Evolutionary conservation across 2,113 vertebrate genomes (phyloP).

Genomic region (Fregata magnificens): DNA sequence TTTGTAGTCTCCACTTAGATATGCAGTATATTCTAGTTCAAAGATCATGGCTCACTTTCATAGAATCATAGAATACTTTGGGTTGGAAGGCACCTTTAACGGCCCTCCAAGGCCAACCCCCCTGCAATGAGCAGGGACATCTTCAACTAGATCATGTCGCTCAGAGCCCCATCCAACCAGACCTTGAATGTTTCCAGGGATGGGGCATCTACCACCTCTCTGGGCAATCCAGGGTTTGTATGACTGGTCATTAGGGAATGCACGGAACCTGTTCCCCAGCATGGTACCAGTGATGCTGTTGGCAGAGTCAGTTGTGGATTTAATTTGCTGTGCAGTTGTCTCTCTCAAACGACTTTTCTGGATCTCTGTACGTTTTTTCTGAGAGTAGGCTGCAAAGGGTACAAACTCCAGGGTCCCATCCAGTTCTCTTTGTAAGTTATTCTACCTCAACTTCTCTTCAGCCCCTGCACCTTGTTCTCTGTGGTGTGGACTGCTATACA

Average conservation of each 20-base stretch:
- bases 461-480: not conserved
- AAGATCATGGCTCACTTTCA: not conserved
- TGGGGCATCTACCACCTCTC: not conserved
- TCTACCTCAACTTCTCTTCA: not conserved
- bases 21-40: not conserved
- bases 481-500: not conserved
- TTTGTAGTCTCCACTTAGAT: not conserved
- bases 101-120: too few species aligned
- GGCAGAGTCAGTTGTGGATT: not conserved
- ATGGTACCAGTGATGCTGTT: not conserved
- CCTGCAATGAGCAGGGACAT: too few species aligned
- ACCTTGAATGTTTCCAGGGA: too few species aligned
- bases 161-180: too few species aligned
- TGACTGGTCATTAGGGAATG: not conserved
- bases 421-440: not conserved
- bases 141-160: too few species aligned
- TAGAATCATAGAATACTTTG: too few species aligned
- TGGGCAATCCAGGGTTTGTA: not conserved
- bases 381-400: not conserved
- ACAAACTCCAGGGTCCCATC: not conserved
- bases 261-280: not conserved
- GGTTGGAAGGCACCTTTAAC: too few species aligned
- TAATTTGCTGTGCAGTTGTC: not conserved
- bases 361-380: not conserved
- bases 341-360: not conserved